Evolutionary conservation across 2,888 invertebrate genomes (phyloP).

Genomic region (Andrena flavipes): DNA sequence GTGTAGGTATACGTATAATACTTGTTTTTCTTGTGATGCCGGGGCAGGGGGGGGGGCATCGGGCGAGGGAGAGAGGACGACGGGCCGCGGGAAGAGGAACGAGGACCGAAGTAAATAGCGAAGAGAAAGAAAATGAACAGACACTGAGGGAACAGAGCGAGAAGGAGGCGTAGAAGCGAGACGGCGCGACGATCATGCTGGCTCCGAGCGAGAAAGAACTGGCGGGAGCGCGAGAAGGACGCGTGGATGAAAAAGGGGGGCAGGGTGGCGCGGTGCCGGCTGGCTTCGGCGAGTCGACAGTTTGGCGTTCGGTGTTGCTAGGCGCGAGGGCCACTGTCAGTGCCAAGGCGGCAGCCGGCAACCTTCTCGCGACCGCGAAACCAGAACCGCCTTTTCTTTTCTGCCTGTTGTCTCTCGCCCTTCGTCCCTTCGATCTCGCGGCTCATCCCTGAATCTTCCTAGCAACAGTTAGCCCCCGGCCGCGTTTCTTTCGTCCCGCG

Average conservation of each 20-base stretch:
- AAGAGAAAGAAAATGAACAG: slow-evolving; percentile 44
- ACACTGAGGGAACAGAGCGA: slow-evolving; percentile 3
- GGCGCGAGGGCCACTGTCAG: slow-evolving; percentile 83
- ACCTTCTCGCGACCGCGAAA: slow-evolving; percentile 69
- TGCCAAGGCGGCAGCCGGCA: slow-evolving; percentile 81
- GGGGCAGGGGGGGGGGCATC: too few relatives aligned
- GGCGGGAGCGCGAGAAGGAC: slow-evolving; percentile 45
- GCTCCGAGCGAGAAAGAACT: slow-evolving; percentile 32
- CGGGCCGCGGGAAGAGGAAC: slow-evolving; percentile 6
- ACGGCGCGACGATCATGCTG: neutral
- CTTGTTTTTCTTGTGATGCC: too few relatives aligned
- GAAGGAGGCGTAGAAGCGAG: slow-evolving; percentile 34
- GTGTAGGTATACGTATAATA: neutral
- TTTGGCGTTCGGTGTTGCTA: slow-evolving; percentile 82
- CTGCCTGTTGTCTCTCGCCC: slow-evolving; percentile 7
- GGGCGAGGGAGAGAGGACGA: neutral
- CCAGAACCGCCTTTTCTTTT: slow-evolving; percentile 26
- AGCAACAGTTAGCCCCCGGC: too few relatives aligned
- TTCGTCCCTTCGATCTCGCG: neutral
- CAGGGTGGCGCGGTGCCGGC: slow-evolving; percentile 65
- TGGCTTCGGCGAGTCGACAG: slow-evolving; percentile 73
- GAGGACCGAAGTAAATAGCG: slow-evolving; percentile 21
- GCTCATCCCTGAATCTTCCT: neutral
- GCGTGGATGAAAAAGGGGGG: slow-evolving; percentile 51
- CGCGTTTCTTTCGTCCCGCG: neutral